phyloP scores from a whole-genome alignment of 2,797 vertebrate genomes.

The Sebastolobus alascanus region DNA sequence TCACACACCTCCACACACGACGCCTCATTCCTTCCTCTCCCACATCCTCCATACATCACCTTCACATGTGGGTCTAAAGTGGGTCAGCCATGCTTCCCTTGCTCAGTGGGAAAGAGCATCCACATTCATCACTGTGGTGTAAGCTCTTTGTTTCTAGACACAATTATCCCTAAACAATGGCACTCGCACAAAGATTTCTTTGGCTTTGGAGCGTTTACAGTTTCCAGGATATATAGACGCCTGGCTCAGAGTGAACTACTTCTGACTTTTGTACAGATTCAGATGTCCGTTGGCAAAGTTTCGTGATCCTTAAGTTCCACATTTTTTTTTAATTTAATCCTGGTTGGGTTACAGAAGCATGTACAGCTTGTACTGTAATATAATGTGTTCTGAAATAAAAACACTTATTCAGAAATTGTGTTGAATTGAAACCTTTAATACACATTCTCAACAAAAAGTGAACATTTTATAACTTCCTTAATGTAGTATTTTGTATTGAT shows the following conservation, averaged over 20 bases:
- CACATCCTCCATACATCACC: slow-evolving; percentile 78
- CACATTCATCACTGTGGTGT: slow-evolving; percentile 81
- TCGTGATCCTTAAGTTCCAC: not conserved
- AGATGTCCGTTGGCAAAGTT: slow-evolving; percentile 5
- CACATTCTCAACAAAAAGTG: too few relatives aligned
- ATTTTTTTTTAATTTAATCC: not conserved
- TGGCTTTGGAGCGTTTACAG: slow-evolving; percentile 10
- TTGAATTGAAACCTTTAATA: not conserved
- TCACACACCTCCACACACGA: slow-evolving; percentile 24
- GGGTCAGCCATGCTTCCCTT: slow-evolving; percentile 75
- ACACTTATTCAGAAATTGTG: not conserved
- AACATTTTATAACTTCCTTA: not conserved
- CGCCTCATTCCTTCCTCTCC: slow-evolving; percentile 40
- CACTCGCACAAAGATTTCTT: slow-evolving; percentile 62
- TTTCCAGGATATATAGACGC: too few relatives aligned
- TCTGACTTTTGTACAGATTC: slow-evolving; percentile 11
- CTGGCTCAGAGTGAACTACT: too few relatives aligned
- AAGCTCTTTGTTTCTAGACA: slow-evolving; percentile 76
- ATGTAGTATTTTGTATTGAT: not conserved
- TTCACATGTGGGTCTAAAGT: slow-evolving; percentile 78
- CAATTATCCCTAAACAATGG: slow-evolving; percentile 81
- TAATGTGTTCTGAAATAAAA: not conserved
- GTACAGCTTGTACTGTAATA: not conserved
- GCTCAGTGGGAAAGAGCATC: slow-evolving; percentile 71
- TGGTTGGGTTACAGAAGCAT: not conserved